Percentiles rank a stretch among this genome's conserved stretches.
Conservation (phyloP, 2,797 vertebrate species). For the Loriculus beryllinus region DNA sequence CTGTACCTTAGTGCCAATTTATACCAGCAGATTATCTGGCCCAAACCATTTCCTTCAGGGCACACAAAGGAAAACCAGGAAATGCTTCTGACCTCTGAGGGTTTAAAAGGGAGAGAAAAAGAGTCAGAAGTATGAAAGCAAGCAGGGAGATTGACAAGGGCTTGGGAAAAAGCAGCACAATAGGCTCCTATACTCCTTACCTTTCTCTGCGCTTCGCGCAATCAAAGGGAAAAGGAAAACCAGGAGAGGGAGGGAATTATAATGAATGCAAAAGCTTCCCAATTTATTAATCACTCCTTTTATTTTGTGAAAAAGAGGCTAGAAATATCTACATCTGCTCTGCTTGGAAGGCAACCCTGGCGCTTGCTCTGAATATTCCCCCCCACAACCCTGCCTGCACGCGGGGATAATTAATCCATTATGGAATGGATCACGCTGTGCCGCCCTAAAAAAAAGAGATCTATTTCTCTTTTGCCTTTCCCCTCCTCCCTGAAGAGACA, state of each 20-base stretch:
- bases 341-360: slow-evolving; percentile 57
- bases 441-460: neutral
- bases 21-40: neutral
- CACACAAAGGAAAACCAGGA: slow-evolving; percentile 30
- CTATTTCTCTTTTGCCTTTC: slow-evolving; percentile 30
- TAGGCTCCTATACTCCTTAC: neutral
- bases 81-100: slow-evolving; percentile 44
- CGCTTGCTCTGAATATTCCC: neutral
- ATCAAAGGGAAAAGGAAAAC: neutral
- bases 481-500: slow-evolving; percentile 49
- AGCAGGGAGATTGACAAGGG: neutral
- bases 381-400: neutral
- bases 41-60: slow-evolving; percentile 5
- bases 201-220: neutral
- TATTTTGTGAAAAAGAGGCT: slow-evolving; percentile 25
- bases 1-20: neutral
- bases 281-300: slow-evolving; percentile 68
- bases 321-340: slow-evolving; percentile 45
- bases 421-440: slow-evolving; percentile 38
- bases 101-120: neutral
- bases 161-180: neutral
- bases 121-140: neutral
- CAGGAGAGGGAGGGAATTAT: neutral
- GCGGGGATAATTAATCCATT: slow-evolving; percentile 64
- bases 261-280: slow-evolving; percentile 35